phyloP scores from a whole-genome alignment of 2,797 vertebrate genomes.

The Falco biarmicus region DNA sequence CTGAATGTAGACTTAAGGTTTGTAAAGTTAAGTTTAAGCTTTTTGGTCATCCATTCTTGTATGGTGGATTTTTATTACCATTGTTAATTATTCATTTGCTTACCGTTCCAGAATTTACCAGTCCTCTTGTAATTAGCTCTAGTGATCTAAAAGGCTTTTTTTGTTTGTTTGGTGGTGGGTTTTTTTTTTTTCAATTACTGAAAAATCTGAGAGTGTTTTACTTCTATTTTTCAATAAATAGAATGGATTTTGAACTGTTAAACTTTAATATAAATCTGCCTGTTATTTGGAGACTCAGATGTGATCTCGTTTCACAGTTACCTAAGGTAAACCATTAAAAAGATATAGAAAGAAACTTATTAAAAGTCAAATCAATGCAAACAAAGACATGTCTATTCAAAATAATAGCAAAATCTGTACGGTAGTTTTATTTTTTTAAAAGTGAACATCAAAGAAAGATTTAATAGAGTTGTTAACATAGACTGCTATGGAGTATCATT shows the following conservation, averaged over 20 bases:
- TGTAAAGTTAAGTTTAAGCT: neutral
- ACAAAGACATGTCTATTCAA: neutral
- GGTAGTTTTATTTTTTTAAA: neutral
- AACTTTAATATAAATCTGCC: neutral
- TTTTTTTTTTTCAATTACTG: neutral
- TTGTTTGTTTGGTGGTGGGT: neutral
- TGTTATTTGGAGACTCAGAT: neutral
- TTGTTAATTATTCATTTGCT: neutral
- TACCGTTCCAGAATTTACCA: neutral
- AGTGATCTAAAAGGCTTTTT: neutral
- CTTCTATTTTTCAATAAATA: neutral
- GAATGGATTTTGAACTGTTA: neutral
- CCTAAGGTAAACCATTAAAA: neutral
- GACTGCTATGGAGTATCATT: neutral
- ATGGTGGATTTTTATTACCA: neutral
- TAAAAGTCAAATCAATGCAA: neutral
- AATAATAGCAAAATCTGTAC: neutral
- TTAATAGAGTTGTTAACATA: neutral
- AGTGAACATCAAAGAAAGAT: neutral
- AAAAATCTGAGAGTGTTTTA: neutral
- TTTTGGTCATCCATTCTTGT: neutral
- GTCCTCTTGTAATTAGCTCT: neutral
- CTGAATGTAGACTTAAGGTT: neutral
- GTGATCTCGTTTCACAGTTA: neutral
- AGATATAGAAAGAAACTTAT: neutral